Percentiles rank a stretch among this genome's conserved stretches.
Conservation (phyloP, 2,888 invertebrate genomes). For the Agrochola lota region DNA sequence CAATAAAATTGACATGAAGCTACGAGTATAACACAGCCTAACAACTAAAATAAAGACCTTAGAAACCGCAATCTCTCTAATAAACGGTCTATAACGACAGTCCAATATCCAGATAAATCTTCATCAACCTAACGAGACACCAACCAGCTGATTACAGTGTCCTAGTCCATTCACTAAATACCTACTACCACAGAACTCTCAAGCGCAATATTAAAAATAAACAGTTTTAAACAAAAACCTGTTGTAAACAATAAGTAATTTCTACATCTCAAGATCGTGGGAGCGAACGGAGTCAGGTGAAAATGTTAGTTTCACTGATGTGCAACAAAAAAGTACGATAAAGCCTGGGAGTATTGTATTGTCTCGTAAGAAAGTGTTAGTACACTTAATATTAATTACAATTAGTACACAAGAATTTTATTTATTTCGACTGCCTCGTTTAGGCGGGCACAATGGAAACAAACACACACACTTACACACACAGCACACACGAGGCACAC, state of each 20-base stretch:
- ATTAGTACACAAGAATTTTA: conserved; percentile 42
- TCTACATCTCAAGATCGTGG: conserved; percentile 81
- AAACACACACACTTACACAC: too few species aligned
- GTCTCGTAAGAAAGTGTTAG: conserved; percentile 79
- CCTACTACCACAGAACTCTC: conserved; percentile 41
- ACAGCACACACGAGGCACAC: too few species aligned
- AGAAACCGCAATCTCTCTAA: neutral
- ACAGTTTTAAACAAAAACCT: conserved; percentile 58
- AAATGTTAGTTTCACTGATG: conserved; percentile 84
- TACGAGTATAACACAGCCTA: too few species aligned
- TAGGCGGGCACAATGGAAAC: neutral
- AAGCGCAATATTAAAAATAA: conserved; percentile 60
- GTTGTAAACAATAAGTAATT: conserved; percentile 77
- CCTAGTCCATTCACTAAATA: conserved; percentile 3
- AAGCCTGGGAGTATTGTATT: conserved; percentile 77
- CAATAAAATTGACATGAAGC: too few species aligned
- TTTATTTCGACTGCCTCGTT: conserved; percentile 16
- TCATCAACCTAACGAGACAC: neutral
- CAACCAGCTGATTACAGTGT: conserved; percentile 14
- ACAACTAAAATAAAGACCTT: too few species aligned
- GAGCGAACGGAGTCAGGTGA: conserved; percentile 74
- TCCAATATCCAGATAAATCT: conserved; percentile 1
- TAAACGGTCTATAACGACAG: neutral
- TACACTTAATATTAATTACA: conserved; percentile 45
- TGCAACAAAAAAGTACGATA: conserved; percentile 76